Percentiles rank a stretch among this genome's conserved stretches.
Conservation (phyloP, 30 jellyfish, hydroid and myxozoan species). For the Aurelia aurita complex sp. Pacific region DNA sequence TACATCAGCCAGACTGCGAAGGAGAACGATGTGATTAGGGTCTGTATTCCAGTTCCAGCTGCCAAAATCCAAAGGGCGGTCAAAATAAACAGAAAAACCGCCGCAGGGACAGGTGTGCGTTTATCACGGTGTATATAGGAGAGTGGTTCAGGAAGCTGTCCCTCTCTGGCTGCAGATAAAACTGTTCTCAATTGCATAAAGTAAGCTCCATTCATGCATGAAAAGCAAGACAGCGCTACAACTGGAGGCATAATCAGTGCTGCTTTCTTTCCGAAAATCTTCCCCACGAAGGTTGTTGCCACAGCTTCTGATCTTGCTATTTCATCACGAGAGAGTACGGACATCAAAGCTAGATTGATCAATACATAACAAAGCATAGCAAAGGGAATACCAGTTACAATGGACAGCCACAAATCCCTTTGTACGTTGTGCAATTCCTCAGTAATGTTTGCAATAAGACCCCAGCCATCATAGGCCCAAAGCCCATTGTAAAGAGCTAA, state of each 20-base stretch:
- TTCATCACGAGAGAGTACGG: conserved; percentile 50
- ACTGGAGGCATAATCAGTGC: conserved; percentile 41
- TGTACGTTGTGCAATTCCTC: conserved; percentile 60
- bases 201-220: conserved; percentile 31
- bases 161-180: conserved; percentile 76
- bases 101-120: conserved; percentile 69
- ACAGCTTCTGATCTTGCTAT: conserved; percentile 57
- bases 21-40: neutral
- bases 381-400: conserved; percentile 53
- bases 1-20: neutral
- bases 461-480: conserved; percentile 87
- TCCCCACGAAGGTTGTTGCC: conserved; percentile 50
- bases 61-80: conserved; percentile 38
- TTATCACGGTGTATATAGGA: conserved; percentile 56
- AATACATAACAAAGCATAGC: conserved; percentile 41
- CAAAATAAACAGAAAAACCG: conserved; percentile 12
- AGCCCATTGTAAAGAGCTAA: conserved; percentile 58
- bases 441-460: conserved; percentile 10
- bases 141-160: conserved; percentile 69
- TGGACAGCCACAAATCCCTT: conserved; percentile 40
- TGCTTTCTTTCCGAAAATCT: conserved; percentile 33
- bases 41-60: neutral
- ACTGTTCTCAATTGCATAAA: conserved; percentile 30
- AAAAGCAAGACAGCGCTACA: conserved; percentile 53
- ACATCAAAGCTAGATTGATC: conserved; percentile 38